Evolutionary conservation across 2,888 invertebrate genomes (phyloP).

Genomic region (Paralinhomoeus sp.): DNA sequence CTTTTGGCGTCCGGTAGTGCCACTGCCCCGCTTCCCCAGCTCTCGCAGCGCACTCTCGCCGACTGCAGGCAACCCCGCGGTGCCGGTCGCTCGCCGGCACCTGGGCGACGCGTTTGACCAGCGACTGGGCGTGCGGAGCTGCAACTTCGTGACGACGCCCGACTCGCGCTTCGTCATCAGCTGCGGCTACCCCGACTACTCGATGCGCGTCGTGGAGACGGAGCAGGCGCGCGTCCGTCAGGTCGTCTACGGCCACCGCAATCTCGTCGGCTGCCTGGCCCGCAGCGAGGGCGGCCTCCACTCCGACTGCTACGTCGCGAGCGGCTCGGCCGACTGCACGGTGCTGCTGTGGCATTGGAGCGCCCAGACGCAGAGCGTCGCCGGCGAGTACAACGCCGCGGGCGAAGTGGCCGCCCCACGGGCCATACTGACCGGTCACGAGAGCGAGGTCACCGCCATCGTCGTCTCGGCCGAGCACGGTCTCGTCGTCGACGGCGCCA

Average conservation of each 20-base stretch:
- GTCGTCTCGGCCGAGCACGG: conserved; percentile 94
- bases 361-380: conserved; percentile 54
- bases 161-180: conserved; percentile 87
- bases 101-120: conserved; percentile 96
- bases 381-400: conserved; percentile 49
- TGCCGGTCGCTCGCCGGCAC: conserved; percentile 44
- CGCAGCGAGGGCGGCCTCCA: conserved; percentile 94
- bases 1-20: conserved; percentile 43
- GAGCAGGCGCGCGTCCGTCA: conserved; percentile 93
- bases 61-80: conserved; percentile 30
- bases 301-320: conserved; percentile 95
- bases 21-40: conserved; percentile 40
- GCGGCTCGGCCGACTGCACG: conserved; percentile 91
- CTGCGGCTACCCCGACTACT: conserved; percentile 98
- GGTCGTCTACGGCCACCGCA: conserved; percentile 94
- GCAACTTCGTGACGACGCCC: conserved; percentile 90
- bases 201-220: conserved; percentile 85
- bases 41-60: conserved; percentile 3
- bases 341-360: conserved; percentile 98
- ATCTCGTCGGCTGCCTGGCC: conserved; percentile 88
- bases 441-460: conserved; percentile 76
- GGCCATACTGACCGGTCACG: conserved; percentile 88
- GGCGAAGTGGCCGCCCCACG: conserved; percentile 76
- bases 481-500: conserved; percentile 78
- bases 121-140: conserved; percentile 67